Percentiles rank a stretch among this genome's conserved stretches.
These are phyloP conservation scores for Oceanodroma tethys DNA, from an alignment of 2,113 vertebrate species.

Conservation along the genomic window DNA sequence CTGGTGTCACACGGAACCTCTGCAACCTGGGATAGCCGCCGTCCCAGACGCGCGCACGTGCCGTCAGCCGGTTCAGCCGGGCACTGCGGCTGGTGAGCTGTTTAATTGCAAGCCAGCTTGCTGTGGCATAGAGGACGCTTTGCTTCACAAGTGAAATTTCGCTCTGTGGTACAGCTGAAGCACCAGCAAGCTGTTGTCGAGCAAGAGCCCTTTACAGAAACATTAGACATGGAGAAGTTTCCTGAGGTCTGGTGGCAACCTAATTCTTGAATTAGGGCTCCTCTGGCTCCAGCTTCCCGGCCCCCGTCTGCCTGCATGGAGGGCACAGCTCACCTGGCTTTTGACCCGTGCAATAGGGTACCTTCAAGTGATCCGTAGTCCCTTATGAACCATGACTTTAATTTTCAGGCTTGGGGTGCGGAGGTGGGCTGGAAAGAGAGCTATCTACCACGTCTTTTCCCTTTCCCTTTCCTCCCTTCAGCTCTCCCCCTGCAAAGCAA, in stretches of 20 bases:
- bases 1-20: background rate
- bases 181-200: background rate
- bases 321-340: background rate
- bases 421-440: background rate
- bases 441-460: background rate
- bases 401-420: background rate
- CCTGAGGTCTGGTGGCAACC: background rate
- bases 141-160: background rate
- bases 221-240: background rate
- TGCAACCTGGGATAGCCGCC: background rate
- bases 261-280: background rate
- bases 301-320: accelerated
- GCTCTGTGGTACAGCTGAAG: background rate
- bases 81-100: background rate
- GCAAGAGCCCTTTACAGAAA: background rate
- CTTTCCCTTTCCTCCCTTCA: too few species aligned
- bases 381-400: background rate
- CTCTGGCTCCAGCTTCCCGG: background rate
- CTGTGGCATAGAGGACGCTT: background rate
- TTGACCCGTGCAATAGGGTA: background rate
- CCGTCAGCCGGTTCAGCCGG: background rate
- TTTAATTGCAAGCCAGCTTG: background rate
- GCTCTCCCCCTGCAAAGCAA: background rate
- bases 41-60: accelerated
- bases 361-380: background rate